Conservation (phyloP, 2,797 vertebrate species). For the Sebastes taczanowskii region DNA sequence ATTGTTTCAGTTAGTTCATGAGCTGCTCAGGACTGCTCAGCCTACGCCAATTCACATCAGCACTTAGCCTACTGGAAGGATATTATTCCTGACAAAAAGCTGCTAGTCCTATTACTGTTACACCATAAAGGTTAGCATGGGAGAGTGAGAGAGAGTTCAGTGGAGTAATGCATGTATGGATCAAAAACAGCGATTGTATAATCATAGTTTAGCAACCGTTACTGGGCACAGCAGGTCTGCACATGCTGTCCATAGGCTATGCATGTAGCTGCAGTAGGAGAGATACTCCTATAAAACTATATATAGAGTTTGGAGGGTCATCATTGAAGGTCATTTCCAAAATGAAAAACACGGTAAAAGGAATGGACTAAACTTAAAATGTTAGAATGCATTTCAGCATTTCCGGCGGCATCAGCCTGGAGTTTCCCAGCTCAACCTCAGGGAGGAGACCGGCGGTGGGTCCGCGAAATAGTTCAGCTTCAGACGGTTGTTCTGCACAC, state of each 20-base stretch:
- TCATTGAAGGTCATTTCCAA: background rate
- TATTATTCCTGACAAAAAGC: slow-evolving; percentile 65
- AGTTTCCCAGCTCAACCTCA: no score
- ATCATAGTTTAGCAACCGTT: background rate
- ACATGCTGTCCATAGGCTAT: background rate
- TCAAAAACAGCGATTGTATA: background rate
- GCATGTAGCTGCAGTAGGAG: background rate
- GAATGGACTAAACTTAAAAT: background rate
- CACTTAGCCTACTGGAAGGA: slow-evolving; percentile 1
- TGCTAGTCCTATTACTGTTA: slow-evolving; percentile 37
- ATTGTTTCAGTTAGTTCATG: slow-evolving; percentile 49
- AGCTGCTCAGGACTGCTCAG: slow-evolving; percentile 22
- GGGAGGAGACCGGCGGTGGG: no score
- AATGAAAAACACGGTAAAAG: background rate
- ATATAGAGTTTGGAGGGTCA: background rate
- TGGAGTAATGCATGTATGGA: background rate
- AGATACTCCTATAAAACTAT: background rate
- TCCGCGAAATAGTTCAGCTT: no score
- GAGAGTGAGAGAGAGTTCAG: background rate
- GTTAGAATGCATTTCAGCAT: rapidly evolving
- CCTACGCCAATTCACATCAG: slow-evolving; percentile 47
- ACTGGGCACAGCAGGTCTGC: background rate
- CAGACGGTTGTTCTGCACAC: no score
- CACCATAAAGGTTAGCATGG: slow-evolving; percentile 8
- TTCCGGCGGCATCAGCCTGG: no score